Conservation (phyloP, 2,113 vertebrate genomes). For the Tiliqua scincoides region DNA sequence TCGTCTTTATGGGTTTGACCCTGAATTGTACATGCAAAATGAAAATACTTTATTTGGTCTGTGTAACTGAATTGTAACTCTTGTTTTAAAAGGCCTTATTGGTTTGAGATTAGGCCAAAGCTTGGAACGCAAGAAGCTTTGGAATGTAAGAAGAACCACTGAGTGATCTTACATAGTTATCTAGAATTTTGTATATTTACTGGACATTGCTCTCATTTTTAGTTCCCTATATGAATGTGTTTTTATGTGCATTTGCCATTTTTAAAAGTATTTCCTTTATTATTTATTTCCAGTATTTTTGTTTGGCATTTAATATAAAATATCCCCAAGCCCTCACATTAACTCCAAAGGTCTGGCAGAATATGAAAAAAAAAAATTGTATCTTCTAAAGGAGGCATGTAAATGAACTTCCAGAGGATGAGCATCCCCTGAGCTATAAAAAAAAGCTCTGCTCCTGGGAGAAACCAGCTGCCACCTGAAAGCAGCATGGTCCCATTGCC, state of each 20-base stretch:
- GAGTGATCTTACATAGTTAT: conserved; percentile 27
- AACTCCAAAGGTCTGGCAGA: too few relatives aligned
- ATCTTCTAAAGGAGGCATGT: too few relatives aligned
- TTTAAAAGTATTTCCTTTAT: neutral
- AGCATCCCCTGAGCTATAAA: too few relatives aligned
- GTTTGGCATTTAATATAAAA: too few relatives aligned
- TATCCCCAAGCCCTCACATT: too few relatives aligned
- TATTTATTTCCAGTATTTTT: neutral
- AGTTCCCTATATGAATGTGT: neutral
- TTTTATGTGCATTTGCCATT: too few relatives aligned
- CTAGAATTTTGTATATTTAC: neutral
- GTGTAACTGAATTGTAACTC: neutral
- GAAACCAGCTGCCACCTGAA: too few relatives aligned
- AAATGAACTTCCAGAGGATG: too few relatives aligned
- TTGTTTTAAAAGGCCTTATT: conserved; percentile 23
- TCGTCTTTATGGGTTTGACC: neutral
- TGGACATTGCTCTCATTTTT: neutral
- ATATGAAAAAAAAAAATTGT: too few relatives aligned
- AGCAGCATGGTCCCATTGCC: too few relatives aligned
- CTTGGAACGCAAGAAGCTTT: conserved; percentile 22
- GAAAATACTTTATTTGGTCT: neutral
- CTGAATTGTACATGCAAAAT: neutral
- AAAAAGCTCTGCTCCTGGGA: too few relatives aligned
- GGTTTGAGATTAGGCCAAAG: conserved; percentile 38
- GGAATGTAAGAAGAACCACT: too few relatives aligned